Base-by-base conservation (phyloP, 2,888 invertebrate species). In the Nymphalis urticae region DNA sequence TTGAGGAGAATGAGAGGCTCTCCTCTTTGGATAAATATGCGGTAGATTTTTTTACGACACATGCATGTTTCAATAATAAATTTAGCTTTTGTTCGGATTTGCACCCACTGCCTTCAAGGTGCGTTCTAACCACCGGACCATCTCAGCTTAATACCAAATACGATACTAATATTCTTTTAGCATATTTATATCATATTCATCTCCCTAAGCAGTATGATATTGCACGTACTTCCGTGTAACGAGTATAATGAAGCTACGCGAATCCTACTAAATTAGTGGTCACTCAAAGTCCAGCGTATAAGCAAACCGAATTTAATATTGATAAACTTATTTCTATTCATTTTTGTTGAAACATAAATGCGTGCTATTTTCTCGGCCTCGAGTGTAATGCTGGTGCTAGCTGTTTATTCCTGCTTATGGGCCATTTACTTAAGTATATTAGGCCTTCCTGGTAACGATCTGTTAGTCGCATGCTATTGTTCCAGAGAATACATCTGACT, bases 401-500 rank as follows among this genome's bases (percentile, higher is more conserved):
- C 64, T 69, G 68, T 69, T 69, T 69, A 69, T 64, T 60, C 61
- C 60, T 61, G 64, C 64, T 64, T 69, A 69, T 61, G 60, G 68
- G 27, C 64, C 68, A 69, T 69, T 69, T 69, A 42, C 68, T 60
- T 64, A 61, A 69, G 68, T 69, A 64, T 64, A 69, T 69, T 61
- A 69, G 66, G 64, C 61, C 64, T 61, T 60, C 64, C 51, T 61
- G 48, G 54, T 64, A 61, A 66, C 66, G 54, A 61, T 32, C 61
- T 61, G 58, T 42, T 58, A 58, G 58, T 56, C 54, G 36, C 50
- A 7, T 50, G 50, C 61, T 48, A 66, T 66, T 66, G 66, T 66
- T 61, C 59, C 53, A 61, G 47, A 51, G 32, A 66, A 42, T 17
- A 53, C 48, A 66, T 66, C 60, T 61, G 66, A 53, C 66, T 48